These are phyloP conservation scores for Lycaon pictus DNA, from an alignment of 2,113 vertebrate species.

Conservation along the genomic window DNA sequence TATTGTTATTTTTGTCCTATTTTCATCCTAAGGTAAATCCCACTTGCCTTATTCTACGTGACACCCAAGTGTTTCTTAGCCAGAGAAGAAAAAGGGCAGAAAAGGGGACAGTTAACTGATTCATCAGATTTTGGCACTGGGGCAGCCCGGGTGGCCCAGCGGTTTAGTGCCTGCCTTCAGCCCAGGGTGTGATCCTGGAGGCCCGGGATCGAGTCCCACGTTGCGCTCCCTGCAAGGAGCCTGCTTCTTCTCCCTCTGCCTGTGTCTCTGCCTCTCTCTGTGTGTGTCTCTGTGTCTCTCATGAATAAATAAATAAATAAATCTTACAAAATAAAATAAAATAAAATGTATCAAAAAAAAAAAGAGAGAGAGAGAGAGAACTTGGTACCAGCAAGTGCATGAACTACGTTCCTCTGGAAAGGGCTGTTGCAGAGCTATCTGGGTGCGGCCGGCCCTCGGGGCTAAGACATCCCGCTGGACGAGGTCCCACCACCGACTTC, in stretches of 20 bases:
- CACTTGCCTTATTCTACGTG: conserved; percentile 1
- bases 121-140: neutral
- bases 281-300: no score
- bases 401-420: conserved; percentile 15
- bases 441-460: neutral
- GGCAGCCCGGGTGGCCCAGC: no score
- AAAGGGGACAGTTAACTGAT: neutral
- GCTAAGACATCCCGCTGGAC: neutral
- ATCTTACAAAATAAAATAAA: no score
- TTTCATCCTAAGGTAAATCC: conserved; percentile 37
- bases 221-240: no score
- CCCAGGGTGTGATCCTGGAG: no score
- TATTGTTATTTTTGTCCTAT: neutral
- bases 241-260: no score
- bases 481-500: neutral
- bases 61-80: neutral
- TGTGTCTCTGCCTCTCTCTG: no score
- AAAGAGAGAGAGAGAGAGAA: neutral
- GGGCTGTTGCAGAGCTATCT: neutral
- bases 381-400: neutral
- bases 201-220: no score
- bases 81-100: neutral
- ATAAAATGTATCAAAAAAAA: no score
- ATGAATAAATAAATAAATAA: no score
- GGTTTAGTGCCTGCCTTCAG: no score